Conservation (phyloP, 1,140 invertebrate genomes). For the Pseudachorutes palmiensis region DNA sequence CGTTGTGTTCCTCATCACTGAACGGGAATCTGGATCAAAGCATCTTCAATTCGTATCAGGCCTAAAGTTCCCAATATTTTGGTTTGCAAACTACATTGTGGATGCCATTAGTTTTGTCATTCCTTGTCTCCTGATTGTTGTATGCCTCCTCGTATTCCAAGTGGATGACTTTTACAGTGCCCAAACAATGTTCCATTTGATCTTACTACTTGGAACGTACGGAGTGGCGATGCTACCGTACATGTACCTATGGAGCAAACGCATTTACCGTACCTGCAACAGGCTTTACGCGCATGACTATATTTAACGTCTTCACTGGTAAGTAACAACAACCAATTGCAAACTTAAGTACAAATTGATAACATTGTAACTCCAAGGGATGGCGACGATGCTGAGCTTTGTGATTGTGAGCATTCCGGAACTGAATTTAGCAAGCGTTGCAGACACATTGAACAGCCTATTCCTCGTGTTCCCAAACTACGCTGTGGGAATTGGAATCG, state of each 20-base stretch:
- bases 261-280: slow-evolving; percentile 40
- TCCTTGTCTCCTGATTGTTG: slow-evolving; percentile 43
- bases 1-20: slow-evolving; percentile 52
- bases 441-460: slow-evolving; percentile 53
- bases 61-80: slow-evolving; percentile 43
- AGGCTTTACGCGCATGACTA: slow-evolving; percentile 59
- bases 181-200: neutral
- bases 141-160: slow-evolving; percentile 45
- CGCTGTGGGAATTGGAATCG: slow-evolving; percentile 52
- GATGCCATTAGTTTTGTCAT: slow-evolving; percentile 47
- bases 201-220: slow-evolving; percentile 7
- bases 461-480: slow-evolving; percentile 63
- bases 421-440: slow-evolving; percentile 49
- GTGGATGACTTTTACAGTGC: slow-evolving; percentile 42
- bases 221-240: slow-evolving; percentile 3
- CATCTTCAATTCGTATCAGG: slow-evolving; percentile 53
- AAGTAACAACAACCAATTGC: no score
- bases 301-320: slow-evolving; percentile 58
- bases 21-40: slow-evolving; percentile 49
- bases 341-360: no score
- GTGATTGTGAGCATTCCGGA: slow-evolving; percentile 52
- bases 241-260: slow-evolving; percentile 18
- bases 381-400: slow-evolving; percentile 57
- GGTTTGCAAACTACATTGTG: slow-evolving; percentile 48
- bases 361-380: no score